A percentile compares a stretch with the other conserved stretches of the same genome.
Evolutionary conservation across 2,888 invertebrate genomes (phyloP).

Genomic region (Sycophila texana): DNA sequence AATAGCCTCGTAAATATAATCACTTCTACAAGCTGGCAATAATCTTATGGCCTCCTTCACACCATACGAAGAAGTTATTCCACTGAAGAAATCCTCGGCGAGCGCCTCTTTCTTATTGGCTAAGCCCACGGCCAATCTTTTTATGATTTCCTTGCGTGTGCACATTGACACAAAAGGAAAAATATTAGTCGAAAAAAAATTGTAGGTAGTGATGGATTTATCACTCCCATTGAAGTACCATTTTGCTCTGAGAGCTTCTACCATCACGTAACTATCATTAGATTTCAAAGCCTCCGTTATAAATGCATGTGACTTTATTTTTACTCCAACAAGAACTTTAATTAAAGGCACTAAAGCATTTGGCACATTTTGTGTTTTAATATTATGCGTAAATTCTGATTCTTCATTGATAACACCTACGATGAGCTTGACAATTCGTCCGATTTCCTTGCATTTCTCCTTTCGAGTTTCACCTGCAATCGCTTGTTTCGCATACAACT

Average conservation of each 20-base stretch:
- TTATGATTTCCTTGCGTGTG: constrained; percentile 66
- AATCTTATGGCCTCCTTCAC: constrained; percentile 62
- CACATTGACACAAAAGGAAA: constrained; percentile 65
- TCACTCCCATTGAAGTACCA: constrained; percentile 68
- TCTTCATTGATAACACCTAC: constrained; percentile 35
- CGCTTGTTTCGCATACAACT: constrained; percentile 66
- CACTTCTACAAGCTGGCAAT: constrained; percentile 64
- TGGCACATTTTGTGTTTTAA: constrained; percentile 51
- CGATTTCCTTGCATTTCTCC: constrained; percentile 65
- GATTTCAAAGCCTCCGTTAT: constrained; percentile 68
- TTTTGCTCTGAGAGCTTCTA: constrained; percentile 64
- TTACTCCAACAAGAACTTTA: constrained; percentile 63
- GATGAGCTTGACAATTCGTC: constrained; percentile 54
- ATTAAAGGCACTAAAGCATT: constrained; percentile 63
- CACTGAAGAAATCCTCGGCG: constrained; percentile 67
- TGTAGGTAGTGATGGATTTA: constrained; percentile 60
- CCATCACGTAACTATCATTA: constrained; percentile 65
- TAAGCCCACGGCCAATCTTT: constrained; percentile 61
- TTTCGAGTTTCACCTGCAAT: constrained; percentile 64
- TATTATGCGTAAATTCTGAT: neutral
- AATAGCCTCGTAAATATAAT: constrained; percentile 62
- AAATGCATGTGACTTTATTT: constrained; percentile 57
- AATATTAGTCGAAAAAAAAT: constrained; percentile 64
- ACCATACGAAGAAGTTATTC: constrained; percentile 60
- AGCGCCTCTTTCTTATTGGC: constrained; percentile 55